Base-by-base conservation (phyloP, 2,113 vertebrate genomes). In the Bombycilla garrulus region DNA sequence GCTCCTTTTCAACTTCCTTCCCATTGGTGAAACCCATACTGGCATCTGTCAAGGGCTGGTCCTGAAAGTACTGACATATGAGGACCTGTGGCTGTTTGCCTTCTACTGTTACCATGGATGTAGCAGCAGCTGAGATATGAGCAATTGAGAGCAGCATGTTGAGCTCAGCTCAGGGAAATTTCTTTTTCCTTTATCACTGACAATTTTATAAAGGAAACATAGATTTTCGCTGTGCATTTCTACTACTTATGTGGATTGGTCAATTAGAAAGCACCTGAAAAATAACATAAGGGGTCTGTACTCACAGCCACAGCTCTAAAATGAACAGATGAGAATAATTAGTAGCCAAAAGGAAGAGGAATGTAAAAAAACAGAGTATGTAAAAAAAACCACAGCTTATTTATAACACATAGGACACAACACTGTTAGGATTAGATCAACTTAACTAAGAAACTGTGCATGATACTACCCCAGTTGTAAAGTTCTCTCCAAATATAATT, bases 51-150 rank as follows among this genome's bases (percentile, higher is more conserved):
- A 0, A 48, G 47, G 50, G 35, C 17, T 35, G 14, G 23, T 35
- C 50, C 66, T 58, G 33, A 21, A 57, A 71, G 31, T 2, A 38
- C 3, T 57, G 77, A 42, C 25, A 83, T 3, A 1, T 0, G 4
- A 61, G 7, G 3, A 48, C 14, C 38, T 40, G 21, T 1, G 15
- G 26, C 58, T 69, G n/a, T 1, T 29, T 67, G 31, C 18, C 54
- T 86, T 57, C 47, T 25, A 2, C 31, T 50, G 6, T 28, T 58
- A 53, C 9, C 25, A 36, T 1, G 7, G 31, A 44, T 40, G 25
- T 17, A 38, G 60, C 36, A 69, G 50, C 11, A 80, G n/a, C 31
- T 45, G 44, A 21, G 20, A 26, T 3, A 15, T 4, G 3, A 60
- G 31, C 26, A 65, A 42, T 0, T 26, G 25, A 76, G 25, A 79